Evolutionary conservation across 1,140 invertebrate genomes (phyloP), one percentile per base, ranked within the genome.

Genomic region (Bombus huntii): DNA sequence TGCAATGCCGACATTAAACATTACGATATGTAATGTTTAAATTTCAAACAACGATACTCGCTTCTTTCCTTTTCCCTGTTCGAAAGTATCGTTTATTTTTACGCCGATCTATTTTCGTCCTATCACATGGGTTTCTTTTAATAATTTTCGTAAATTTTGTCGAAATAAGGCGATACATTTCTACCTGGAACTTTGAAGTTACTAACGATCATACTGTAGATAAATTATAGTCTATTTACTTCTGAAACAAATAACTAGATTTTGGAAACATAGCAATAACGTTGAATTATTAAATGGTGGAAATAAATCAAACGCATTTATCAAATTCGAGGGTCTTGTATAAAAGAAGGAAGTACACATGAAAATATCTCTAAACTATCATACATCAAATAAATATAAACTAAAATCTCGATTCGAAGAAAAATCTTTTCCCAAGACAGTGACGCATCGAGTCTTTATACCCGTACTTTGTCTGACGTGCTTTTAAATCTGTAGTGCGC

Each of bases 61-160:
- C 31, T 85, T 85, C 34, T 68, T 34, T 44, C 25, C 28, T 9
- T 85, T 62, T 25, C 22, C 47, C 39, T 42, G 25, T 70, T 28
- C 13, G 22, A 70, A 83, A 78, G 47, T 76, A 78, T 80, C 57
- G 76, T 72, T 59, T 85, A 85, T 85, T 85, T 85, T 85, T 80
- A 80, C 42, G 31, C 47, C 53, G 12, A 39, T 85, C 83, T 85
- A 85, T 85, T 79, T 65, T 44, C 8, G 62, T 84, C 47, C 31
- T 62, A 53, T 42, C 76, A 22, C 83, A 72, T 72, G 53, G 53
- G 39, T 80, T 72, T 85, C 83, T 85, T 80, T 22, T 80, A 71
- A 65, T 44, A 85, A 68, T 73, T 59, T 71, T 79, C 68, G 47
- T 44, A 73, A 85, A 53, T 44, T 76, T 70, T 84, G 79, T 37